These are phyloP conservation scores for Catostomus latipinnis DNA, from an alignment of 2,797 vertebrate genomes.

Conservation along the genomic window DNA sequence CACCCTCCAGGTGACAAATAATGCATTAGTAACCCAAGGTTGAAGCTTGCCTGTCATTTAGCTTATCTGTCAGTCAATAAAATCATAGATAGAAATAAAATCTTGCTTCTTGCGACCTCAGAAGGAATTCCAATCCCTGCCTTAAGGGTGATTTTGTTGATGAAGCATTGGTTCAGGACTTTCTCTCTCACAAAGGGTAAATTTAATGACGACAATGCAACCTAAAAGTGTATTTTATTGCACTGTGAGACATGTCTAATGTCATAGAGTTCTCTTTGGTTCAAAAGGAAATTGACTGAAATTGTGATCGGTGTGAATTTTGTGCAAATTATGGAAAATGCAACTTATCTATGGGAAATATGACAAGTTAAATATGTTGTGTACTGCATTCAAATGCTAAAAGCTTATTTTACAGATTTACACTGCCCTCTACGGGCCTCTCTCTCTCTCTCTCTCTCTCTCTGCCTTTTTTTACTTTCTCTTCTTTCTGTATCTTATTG, in stretches of 20 bases:
- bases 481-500: conserved; percentile 6
- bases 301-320: not conserved
- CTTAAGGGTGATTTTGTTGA: conserved; percentile 4
- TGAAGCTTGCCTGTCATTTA: conserved; percentile 15
- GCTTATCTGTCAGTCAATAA: not conserved
- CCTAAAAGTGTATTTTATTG: not conserved
- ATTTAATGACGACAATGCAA: not conserved
- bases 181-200: not conserved
- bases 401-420: conserved; percentile 70
- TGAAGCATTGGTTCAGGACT: not conserved
- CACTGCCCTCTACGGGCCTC: conserved; percentile 82
- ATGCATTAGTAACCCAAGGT: conserved; percentile 12
- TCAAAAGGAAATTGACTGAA: not conserved
- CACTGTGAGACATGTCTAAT: not conserved
- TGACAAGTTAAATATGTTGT: conserved; percentile 36
- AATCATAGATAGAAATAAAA: conserved; percentile 3
- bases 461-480: conserved; percentile 1
- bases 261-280: not conserved
- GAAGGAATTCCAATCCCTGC: conserved; percentile 11
- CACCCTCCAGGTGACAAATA: not conserved
- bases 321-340: conserved; percentile 38
- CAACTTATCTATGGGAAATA: conserved; percentile 44
- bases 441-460: conserved; percentile 47
- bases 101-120: not conserved
- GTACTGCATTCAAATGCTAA: conserved; percentile 49